Conservation (phyloP, 2,797 vertebrate genomes). For the Heterohyrax brucei region DNA sequence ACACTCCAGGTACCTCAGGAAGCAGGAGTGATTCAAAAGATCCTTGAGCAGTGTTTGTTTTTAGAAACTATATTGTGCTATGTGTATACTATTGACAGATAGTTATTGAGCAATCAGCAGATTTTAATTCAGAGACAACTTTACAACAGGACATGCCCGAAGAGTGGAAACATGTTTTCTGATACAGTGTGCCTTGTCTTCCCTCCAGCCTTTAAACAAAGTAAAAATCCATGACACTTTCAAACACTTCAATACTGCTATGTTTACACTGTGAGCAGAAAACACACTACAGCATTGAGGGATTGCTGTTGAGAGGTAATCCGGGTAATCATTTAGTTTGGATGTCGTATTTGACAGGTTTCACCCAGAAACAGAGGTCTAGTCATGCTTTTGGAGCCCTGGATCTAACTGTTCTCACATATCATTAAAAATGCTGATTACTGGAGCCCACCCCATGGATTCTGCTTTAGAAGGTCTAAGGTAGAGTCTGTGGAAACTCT, state of each 20-base stretch:
- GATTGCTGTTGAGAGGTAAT: constrained; percentile 11
- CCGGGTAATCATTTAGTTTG: constrained; percentile 1
- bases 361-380: neutral
- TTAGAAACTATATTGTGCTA: constrained; percentile 1
- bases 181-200: neutral
- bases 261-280: constrained; percentile 52
- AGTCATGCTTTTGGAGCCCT: neutral
- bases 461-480: neutral
- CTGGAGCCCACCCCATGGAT: neutral
- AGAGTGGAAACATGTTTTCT: neutral
- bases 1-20: neutral
- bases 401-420: neutral
- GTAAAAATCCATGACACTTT: constrained; percentile 46
- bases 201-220: neutral
- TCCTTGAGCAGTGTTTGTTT: neutral
- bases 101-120: neutral
- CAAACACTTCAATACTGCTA: neutral
- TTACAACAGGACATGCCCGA: neutral
- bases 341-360: constrained; percentile 35
- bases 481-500: neutral
- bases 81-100: neutral
- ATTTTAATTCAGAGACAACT: constrained; percentile 59
- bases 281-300: neutral
- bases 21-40: constrained; percentile 44
- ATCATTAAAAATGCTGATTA: neutral